A percentile compares a stretch with the other conserved stretches of the same genome.
These are phyloP conservation scores for Oreochromis mossambicus DNA, from an alignment of 2,797 vertebrate genomes.

Conservation along the genomic window DNA sequence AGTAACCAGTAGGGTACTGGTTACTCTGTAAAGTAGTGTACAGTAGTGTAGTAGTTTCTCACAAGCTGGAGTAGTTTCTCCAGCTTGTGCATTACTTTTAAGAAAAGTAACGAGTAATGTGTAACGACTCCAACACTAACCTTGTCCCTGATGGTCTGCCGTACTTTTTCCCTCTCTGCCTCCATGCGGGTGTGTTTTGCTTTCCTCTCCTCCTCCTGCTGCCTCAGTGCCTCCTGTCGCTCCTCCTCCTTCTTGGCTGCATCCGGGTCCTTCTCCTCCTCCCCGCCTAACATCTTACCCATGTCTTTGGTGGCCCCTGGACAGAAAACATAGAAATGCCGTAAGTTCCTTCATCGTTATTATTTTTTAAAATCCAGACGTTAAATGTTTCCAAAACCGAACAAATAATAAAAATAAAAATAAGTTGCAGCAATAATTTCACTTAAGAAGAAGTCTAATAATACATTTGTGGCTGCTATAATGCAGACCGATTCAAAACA, in stretches of 20 bases:
- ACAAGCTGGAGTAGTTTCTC: neutral
- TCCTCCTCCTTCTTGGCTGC: constrained; percentile 98
- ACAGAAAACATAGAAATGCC: neutral
- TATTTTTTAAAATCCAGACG: neutral
- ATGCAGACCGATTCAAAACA: neutral
- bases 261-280: constrained; percentile 97
- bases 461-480: neutral
- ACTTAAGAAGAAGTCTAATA: neutral
- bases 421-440: neutral
- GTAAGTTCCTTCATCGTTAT: neutral
- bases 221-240: constrained; percentile 91
- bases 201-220: constrained; percentile 97
- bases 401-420: neutral
- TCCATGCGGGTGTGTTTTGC: constrained; percentile 96
- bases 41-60: neutral
- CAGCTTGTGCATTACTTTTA: neutral
- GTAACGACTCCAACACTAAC: constrained; percentile 24
- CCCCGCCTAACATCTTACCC: constrained; percentile 98
- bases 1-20: too few species aligned
- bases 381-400: neutral
- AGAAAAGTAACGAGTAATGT: neutral
- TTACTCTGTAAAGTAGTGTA: neutral
- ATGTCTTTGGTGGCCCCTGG: constrained; percentile 99
- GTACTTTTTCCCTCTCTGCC: constrained; percentile 94
- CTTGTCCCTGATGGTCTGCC: constrained; percentile 98